phyloP scores from a whole-genome alignment of 2,888 invertebrate species.

The Melieria crassipennis region DNA sequence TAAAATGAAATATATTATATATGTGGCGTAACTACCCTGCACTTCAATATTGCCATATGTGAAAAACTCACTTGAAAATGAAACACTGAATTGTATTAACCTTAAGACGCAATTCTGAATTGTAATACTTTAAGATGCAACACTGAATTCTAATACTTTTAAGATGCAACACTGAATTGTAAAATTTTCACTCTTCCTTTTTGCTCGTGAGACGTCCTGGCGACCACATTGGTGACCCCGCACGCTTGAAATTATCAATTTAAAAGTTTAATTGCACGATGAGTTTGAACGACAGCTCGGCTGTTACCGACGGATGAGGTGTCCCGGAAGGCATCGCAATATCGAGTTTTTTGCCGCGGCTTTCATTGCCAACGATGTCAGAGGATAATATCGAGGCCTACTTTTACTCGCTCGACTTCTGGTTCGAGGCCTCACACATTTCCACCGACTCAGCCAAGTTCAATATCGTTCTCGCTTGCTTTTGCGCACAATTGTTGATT shows the following conservation, averaged over 20 bases:
- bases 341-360: no score
- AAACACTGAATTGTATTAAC: no score
- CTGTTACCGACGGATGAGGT: not conserved
- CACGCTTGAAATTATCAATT: not conserved
- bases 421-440: not conserved
- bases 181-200: no score
- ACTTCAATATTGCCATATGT: no score
- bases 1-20: no score
- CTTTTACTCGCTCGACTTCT: not conserved
- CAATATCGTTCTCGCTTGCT: not conserved
- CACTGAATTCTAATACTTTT: no score
- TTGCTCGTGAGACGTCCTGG: no score
- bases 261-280: not conserved
- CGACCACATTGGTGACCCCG: not conserved
- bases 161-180: no score
- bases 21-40: no score
- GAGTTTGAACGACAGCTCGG: not conserved
- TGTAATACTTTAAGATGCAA: no score
- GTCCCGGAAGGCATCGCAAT: not conserved
- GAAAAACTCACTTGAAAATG: no score
- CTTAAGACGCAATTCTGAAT: no score
- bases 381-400: slow-evolving; percentile 6
- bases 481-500: not conserved
- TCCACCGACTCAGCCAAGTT: not conserved
- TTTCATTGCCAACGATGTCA: not conserved